These are phyloP conservation scores for Lutjanus erythropterus DNA, from an alignment of 2,113 vertebrate species.

Conservation along the genomic window DNA sequence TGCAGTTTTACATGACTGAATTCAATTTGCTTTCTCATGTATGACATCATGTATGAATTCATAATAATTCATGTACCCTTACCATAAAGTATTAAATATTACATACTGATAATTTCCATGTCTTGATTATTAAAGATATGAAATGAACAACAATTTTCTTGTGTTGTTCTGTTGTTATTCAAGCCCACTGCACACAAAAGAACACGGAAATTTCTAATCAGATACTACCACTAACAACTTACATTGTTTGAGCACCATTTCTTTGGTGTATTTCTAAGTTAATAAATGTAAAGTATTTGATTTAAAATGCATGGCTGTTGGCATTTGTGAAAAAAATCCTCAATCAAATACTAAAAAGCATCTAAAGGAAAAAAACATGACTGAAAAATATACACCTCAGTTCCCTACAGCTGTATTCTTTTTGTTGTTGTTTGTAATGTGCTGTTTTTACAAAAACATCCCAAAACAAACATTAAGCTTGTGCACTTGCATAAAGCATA, in stretches of 20 bases:
- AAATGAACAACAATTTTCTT: constrained; percentile 3
- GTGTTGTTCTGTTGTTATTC: background rate
- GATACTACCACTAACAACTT: background rate
- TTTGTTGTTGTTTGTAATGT: constrained; percentile 19
- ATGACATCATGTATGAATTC: no score
- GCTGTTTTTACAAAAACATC: constrained; percentile 5
- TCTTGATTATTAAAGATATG: background rate
- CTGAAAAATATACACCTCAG: constrained; percentile 1
- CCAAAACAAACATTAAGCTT: background rate
- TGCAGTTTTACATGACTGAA: no score
- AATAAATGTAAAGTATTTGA: background rate
- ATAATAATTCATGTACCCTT: no score
- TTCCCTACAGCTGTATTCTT: constrained; percentile 7
- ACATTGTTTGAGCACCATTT: background rate
- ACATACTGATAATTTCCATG: background rate
- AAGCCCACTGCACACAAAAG: background rate
- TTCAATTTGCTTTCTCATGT: no score
- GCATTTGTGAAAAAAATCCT: background rate
- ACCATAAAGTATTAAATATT: constrained; percentile 4
- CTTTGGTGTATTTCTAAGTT: background rate
- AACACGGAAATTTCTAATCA: background rate
- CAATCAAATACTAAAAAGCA: constrained; percentile 2
- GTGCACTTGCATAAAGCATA: background rate
- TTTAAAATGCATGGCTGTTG: background rate
- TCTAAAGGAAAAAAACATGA: background rate